phyloP scores from a whole-genome alignment of 2,797 vertebrate species.

The Eulemur rubriventer region DNA sequence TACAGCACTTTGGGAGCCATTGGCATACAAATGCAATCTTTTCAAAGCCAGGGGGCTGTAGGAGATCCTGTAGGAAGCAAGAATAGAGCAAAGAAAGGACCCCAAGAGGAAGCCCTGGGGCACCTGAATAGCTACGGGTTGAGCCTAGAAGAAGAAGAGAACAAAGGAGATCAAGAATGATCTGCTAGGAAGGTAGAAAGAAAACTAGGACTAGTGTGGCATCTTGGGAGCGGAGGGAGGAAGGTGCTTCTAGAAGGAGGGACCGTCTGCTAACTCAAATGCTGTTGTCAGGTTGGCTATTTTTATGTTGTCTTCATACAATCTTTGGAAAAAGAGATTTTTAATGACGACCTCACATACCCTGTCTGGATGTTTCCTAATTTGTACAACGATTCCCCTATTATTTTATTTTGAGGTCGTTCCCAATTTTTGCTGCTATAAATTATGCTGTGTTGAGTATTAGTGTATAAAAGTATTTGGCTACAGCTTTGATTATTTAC shows the following conservation, averaged over 20 bases:
- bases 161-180: background rate
- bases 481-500: conserved; percentile 1
- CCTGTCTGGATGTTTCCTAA: background rate
- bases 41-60: background rate
- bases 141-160: background rate
- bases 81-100: background rate
- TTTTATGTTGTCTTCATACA: background rate
- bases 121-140: background rate
- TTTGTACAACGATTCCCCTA: background rate
- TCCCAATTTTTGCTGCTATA: conserved; percentile 12
- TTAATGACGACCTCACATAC: background rate
- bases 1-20: background rate
- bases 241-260: background rate
- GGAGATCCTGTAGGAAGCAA: background rate
- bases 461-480: background rate
- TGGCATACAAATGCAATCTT: background rate
- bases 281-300: background rate
- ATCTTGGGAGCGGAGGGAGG: background rate
- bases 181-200: background rate
- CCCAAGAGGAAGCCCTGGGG: background rate
- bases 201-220: background rate
- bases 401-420: background rate
- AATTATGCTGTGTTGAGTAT: background rate
- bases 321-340: conserved; percentile 48
- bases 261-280: background rate